phyloP scores from a whole-genome alignment of 2,113 vertebrate genomes.

The Oriolus oriolus region DNA sequence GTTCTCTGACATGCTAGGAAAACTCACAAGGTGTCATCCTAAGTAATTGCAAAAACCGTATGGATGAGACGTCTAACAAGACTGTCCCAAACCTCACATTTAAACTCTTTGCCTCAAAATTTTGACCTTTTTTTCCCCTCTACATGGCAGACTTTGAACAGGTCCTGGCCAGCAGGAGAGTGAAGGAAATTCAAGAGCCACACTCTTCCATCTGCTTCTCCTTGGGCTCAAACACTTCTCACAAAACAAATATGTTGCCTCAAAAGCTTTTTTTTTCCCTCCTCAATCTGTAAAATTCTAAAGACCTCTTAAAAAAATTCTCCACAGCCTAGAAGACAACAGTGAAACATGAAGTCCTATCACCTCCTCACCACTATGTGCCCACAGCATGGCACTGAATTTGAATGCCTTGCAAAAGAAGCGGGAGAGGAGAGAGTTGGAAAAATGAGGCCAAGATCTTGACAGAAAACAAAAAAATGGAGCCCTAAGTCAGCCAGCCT shows the following conservation, averaged over 20 bases:
- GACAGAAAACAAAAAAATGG: neutral
- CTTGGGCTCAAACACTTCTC: neutral
- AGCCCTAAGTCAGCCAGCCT: neutral
- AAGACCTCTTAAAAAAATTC: neutral
- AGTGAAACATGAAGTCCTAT: neutral
- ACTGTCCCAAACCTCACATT: neutral
- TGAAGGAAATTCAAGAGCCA: neutral
- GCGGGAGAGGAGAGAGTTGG: neutral
- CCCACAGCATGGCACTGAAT: neutral
- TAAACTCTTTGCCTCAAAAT: neutral
- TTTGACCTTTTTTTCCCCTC: neutral
- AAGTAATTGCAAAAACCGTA: neutral
- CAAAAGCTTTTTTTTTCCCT: neutral
- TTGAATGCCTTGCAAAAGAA: neutral
- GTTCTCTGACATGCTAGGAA: neutral
- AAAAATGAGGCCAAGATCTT: neutral
- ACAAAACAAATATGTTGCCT: neutral
- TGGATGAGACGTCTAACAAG: neutral
- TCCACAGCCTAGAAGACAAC: neutral
- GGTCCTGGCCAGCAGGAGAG: neutral
- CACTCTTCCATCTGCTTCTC: neutral
- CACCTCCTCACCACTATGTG: neutral
- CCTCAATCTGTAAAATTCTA: neutral
- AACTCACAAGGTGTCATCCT: neutral
- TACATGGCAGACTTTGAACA: neutral